phyloP scores from a whole-genome alignment of 1,140 invertebrate species.

The Bombus balteatus region DNA sequence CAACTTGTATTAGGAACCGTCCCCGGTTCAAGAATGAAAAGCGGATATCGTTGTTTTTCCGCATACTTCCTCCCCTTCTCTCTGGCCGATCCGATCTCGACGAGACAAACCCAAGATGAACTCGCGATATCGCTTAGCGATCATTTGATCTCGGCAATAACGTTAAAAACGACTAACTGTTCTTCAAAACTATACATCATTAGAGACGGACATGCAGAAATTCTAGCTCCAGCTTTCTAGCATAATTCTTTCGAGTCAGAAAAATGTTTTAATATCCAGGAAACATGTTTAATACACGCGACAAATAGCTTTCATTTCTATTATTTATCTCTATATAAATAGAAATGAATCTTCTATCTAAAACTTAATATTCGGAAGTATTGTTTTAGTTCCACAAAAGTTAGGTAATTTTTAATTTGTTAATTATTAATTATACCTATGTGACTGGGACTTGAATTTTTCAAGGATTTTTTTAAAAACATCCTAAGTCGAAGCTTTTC shows the following conservation, averaged over 20 bases:
- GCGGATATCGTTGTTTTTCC: conserved; percentile 55
- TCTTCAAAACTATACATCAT: too few relatives aligned
- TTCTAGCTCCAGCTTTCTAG: conserved; percentile 1
- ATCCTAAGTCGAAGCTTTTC: too few relatives aligned
- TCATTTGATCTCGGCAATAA: neutral
- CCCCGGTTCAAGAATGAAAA: conserved; percentile 60
- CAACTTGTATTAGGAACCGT: conserved; percentile 11
- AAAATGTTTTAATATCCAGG: neutral
- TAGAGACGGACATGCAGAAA: too few relatives aligned
- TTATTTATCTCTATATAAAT: neutral
- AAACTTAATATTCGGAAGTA: neutral
- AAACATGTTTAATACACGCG: neutral
- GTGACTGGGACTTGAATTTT: neutral
- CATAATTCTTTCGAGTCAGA: too few relatives aligned
- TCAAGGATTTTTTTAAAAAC: too few relatives aligned
- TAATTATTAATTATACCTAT: neutral
- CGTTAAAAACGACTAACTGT: neutral
- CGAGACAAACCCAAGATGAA: neutral
- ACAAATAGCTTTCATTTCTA: neutral
- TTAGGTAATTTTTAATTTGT: neutral
- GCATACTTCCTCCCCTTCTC: neutral
- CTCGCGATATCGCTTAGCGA: neutral
- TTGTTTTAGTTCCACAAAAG: neutral
- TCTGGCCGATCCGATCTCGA: neutral
- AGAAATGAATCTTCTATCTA: neutral